Evolutionary conservation across 2,888 invertebrate species (phyloP).

Genomic region (Pristionchus arcanus): DNA sequence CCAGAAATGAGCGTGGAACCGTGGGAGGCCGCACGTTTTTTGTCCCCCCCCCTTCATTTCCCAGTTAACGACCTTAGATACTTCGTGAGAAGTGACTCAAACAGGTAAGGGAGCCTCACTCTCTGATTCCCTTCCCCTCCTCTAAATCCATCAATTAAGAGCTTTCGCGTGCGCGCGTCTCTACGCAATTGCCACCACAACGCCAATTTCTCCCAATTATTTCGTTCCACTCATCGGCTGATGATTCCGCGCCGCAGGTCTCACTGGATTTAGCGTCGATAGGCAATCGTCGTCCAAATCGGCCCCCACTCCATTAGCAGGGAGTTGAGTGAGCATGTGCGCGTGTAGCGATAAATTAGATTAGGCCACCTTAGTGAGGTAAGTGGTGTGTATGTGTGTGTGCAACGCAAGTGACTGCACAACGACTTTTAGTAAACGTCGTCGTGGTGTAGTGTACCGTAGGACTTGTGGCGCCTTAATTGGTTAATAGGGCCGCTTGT

Average conservation of each 20-base stretch:
- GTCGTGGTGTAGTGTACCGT: neutral
- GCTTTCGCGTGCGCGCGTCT: neutral
- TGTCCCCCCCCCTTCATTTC: neutral
- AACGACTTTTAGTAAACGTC: neutral
- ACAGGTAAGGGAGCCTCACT: constrained; percentile 1
- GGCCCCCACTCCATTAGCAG: constrained; percentile 8
- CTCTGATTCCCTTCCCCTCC: neutral
- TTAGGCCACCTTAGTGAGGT: constrained; percentile 42
- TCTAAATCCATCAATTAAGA: constrained; percentile 47
- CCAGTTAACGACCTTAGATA: constrained; percentile 34
- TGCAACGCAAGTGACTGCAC: neutral
- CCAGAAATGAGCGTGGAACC: neutral
- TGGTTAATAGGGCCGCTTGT: neutral
- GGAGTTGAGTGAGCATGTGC: constrained; percentile 36
- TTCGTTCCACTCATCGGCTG: constrained; percentile 14
- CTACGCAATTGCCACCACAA: neutral
- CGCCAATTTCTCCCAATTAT: constrained; percentile 25
- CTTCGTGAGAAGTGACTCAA: constrained; percentile 20
- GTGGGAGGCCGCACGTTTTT: neutral
- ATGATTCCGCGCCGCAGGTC: constrained; percentile 15
- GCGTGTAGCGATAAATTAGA: constrained; percentile 42
- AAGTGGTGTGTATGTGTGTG: neutral
- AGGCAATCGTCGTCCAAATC: neutral
- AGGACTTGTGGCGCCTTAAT: neutral
- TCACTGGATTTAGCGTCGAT: constrained; percentile 50